Evolutionary conservation across 1,140 invertebrate species (phyloP).

Genomic region (Andricus grossulariae): DNA sequence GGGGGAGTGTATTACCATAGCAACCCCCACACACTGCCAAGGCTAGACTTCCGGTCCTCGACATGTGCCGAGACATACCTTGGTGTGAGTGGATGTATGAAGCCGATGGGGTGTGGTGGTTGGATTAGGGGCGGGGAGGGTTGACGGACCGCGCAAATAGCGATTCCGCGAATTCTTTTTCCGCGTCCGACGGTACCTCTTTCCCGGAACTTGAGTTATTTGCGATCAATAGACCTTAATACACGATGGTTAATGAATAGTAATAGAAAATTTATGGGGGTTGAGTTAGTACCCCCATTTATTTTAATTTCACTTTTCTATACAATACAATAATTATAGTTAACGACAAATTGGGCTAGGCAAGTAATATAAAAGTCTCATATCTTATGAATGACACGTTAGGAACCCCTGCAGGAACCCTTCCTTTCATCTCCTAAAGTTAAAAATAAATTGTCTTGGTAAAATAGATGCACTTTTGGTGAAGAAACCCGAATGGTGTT

Average conservation of each 20-base stretch:
- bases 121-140: background rate
- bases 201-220: background rate
- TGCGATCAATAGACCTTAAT: background rate
- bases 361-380: background rate
- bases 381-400: too few species aligned
- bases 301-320: background rate
- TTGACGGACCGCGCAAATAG: conserved; percentile 35
- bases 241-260: too few species aligned
- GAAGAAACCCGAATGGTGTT: too few species aligned
- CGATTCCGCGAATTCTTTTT: conserved; percentile 37
- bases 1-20: conserved; percentile 67
- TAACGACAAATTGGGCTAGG: background rate
- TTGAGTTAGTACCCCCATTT: background rate
- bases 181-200: background rate
- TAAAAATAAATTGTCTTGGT: too few species aligned
- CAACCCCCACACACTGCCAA: conserved; percentile 74
- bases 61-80: conserved; percentile 42
- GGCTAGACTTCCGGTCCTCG: conserved; percentile 70
- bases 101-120: conserved; percentile 40
- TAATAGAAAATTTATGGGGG: background rate
- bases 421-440: too few species aligned
- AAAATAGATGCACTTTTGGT: too few species aligned
- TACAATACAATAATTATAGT: background rate
- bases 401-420: too few species aligned
- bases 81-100: conserved; percentile 38